Conservation (phyloP, 2,797 vertebrate species). For the Manis crassicaudata region DNA sequence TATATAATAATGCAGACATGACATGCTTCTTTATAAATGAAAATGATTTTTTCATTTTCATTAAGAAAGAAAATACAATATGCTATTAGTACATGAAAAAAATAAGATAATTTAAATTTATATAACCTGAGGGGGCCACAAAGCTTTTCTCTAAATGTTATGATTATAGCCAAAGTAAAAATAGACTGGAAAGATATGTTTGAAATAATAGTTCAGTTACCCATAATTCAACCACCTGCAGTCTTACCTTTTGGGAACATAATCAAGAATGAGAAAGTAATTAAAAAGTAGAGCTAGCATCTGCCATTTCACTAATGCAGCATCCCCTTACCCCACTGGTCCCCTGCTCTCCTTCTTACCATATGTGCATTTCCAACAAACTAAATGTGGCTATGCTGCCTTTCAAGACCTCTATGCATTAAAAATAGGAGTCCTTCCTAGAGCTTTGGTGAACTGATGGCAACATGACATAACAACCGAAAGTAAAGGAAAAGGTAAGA, state of each 20-base stretch:
- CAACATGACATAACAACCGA: background rate
- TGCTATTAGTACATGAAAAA: constrained; percentile 2
- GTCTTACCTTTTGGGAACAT: constrained; percentile 13
- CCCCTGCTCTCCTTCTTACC: too few relatives aligned
- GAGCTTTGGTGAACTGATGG: background rate
- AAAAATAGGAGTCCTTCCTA: background rate
- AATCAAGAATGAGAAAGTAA: background rate
- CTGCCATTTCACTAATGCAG: background rate
- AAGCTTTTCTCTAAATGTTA: constrained; percentile 23
- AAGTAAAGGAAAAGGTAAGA: background rate
- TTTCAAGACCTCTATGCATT: background rate
- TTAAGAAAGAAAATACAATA: background rate
- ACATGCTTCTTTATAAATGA: background rate
- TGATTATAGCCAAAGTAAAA: constrained; percentile 11
- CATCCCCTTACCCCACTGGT: rapidly evolving
- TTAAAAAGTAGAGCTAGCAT: background rate
- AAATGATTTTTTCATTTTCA: background rate
- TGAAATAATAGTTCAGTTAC: background rate
- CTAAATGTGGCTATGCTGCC: background rate
- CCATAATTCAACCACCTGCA: background rate
- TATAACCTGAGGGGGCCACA: background rate
- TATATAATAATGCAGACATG: background rate
- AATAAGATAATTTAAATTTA: constrained; percentile 15
- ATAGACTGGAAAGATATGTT: constrained; percentile 6
- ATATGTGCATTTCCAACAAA: background rate